phyloP scores from a whole-genome alignment of 2,888 invertebrate genomes.

The Ditylenchus weischeri region DNA sequence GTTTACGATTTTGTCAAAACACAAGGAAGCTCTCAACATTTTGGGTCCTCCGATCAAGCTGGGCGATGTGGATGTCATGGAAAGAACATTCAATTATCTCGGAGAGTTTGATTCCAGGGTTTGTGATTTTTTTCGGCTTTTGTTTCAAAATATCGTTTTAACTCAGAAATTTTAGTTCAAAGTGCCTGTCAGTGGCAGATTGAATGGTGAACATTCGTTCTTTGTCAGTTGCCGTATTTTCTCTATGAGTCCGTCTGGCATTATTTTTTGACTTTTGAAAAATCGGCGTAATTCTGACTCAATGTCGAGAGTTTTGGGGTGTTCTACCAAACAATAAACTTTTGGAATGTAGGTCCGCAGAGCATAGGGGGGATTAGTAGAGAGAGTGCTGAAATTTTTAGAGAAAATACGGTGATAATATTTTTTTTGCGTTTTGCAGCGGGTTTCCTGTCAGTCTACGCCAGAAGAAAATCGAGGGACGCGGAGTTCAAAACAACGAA shows the following conservation, averaged over 20 bases:
- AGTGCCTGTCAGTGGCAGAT: too few relatives aligned
- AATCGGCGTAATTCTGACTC: too few relatives aligned
- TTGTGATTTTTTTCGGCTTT: slow-evolving; percentile 6
- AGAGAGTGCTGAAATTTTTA: too few relatives aligned
- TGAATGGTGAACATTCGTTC: not conserved
- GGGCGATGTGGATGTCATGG: slow-evolving; percentile 50
- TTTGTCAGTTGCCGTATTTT: too few relatives aligned
- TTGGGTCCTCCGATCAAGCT: slow-evolving; percentile 53
- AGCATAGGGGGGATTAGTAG: too few relatives aligned
- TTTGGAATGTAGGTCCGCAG: too few relatives aligned
- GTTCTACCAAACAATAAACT: too few relatives aligned
- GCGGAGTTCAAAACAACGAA: slow-evolving; percentile 23
- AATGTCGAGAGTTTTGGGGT: too few relatives aligned
- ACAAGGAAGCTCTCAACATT: slow-evolving; percentile 44
- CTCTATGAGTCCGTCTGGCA: too few relatives aligned
- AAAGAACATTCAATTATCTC: slow-evolving; percentile 50
- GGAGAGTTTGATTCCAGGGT: slow-evolving; percentile 48
- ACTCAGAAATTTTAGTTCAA: too few relatives aligned
- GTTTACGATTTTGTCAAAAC: slow-evolving; percentile 43
- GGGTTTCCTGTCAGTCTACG: slow-evolving; percentile 43
- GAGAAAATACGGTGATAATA: too few relatives aligned
- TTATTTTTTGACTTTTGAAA: too few relatives aligned
- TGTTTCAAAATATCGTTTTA: slow-evolving; percentile 1
- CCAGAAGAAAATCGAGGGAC: slow-evolving; percentile 13
- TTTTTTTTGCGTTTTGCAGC: slow-evolving; percentile 36